These are phyloP conservation scores for Elephas maximus DNA, from an alignment of 2,113 vertebrate genomes.

Conservation along the genomic window DNA sequence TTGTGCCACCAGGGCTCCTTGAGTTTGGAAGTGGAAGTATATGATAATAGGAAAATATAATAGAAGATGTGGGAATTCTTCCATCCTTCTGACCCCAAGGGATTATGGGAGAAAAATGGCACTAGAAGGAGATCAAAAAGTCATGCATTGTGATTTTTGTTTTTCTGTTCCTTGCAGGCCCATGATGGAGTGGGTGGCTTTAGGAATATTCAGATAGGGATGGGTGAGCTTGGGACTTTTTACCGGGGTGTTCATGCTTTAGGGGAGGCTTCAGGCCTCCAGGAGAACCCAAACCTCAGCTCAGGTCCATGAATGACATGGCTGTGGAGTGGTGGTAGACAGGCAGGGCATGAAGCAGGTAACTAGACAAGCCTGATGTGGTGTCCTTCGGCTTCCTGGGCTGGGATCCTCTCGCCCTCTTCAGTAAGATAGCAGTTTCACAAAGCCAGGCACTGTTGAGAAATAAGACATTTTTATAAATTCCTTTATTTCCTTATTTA, in stretches of 20 bases:
- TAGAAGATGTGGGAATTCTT: not conserved
- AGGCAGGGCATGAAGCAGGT: not conserved
- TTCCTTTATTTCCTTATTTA: not conserved
- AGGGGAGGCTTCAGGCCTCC: not conserved
- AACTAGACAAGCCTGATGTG: not conserved
- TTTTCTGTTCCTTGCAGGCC: not conserved
- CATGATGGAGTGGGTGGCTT: too few relatives aligned
- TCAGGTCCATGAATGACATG: accelerated
- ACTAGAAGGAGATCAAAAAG: not conserved
- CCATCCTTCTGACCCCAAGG: not conserved
- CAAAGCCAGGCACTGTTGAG: not conserved
- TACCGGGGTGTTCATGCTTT: not conserved
- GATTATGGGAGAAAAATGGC: not conserved
- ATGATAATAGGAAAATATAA: not conserved
- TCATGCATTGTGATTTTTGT: not conserved
- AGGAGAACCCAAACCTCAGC: not conserved
- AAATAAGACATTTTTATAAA: not conserved
- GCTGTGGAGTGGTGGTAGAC: accelerated
- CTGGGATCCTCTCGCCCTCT: not conserved
- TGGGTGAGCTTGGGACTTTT: not conserved
- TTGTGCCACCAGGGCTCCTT: not conserved
- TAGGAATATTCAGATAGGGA: not conserved
- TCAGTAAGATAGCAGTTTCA: not conserved
- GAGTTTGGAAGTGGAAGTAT: not conserved
- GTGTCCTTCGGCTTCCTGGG: not conserved